These are phyloP conservation scores for Chloroceryle amazona DNA, from an alignment of 2,797 vertebrate genomes.

Conservation along the genomic window DNA sequence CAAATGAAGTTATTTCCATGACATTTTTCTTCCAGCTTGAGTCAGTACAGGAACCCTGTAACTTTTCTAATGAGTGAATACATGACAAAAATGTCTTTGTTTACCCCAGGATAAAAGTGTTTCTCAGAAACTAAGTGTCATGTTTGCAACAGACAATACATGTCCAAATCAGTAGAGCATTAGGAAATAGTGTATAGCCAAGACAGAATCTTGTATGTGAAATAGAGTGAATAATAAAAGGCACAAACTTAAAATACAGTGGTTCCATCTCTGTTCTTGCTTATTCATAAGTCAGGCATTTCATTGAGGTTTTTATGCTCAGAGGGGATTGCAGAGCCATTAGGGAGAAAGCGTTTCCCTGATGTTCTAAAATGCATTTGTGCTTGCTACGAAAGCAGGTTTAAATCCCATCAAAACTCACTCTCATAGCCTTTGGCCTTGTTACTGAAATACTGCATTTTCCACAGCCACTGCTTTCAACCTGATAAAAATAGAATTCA, in stretches of 20 bases:
- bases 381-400: neutral
- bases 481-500: slow-evolving; percentile 20
- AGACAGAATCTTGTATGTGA: neutral
- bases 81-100: neutral
- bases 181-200: neutral
- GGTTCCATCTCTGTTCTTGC: neutral
- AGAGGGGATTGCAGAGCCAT: neutral
- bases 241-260: neutral
- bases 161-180: neutral
- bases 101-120: neutral
- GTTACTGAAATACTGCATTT: neutral
- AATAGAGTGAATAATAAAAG: neutral
- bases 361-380: neutral
- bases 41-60: neutral
- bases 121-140: neutral
- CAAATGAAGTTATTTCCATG: slow-evolving; percentile 3
- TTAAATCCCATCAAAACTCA: neutral
- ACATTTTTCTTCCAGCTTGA: neutral
- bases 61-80: neutral
- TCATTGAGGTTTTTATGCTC: neutral
- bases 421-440: neutral
- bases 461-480: neutral
- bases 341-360: neutral
- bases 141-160: neutral
- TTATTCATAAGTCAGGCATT: neutral